Evolutionary conservation across 2,797 vertebrate species (phyloP).

Genomic region (Eutrigla gurnardus): DNA sequence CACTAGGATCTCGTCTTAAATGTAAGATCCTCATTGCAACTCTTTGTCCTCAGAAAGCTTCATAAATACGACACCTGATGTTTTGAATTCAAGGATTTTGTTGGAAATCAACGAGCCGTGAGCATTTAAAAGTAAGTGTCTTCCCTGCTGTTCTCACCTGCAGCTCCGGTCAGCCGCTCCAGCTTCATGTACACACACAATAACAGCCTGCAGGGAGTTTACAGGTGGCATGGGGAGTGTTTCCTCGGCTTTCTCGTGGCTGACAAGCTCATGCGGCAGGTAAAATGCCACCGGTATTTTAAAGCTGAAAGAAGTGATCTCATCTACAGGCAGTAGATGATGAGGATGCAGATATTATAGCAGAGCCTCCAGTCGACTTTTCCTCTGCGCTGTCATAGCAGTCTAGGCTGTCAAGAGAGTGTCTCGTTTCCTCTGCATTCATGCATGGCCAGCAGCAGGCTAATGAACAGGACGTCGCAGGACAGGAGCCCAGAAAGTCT

Average conservation of each 20-base stretch:
- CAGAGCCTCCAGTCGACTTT: constrained; percentile 19
- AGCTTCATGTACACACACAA: not conserved
- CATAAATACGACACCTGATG: not conserved
- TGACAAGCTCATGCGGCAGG: constrained; percentile 12
- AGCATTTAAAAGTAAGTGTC: not conserved
- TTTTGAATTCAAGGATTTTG: not conserved
- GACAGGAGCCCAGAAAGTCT: constrained; percentile 45
- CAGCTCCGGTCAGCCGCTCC: not conserved
- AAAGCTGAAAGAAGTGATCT: constrained; percentile 9
- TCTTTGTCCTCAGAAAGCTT: not conserved
- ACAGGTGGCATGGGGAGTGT: not conserved
- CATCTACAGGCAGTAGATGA: constrained; percentile 28
- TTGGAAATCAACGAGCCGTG: not conserved
- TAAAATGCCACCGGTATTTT: not conserved
- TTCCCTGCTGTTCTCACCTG: not conserved
- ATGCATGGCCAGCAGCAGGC: constrained; percentile 43
- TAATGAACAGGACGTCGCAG: constrained; percentile 57
- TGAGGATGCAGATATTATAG: constrained; percentile 34
- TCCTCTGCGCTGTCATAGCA: constrained; percentile 29
- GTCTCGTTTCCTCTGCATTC: constrained; percentile 5
- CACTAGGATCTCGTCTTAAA: too few species aligned
- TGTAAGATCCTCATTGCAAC: not conserved
- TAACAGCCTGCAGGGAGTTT: constrained; percentile 8
- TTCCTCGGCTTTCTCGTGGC: not conserved
- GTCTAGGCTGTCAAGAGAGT: constrained; percentile 51